Conservation (phyloP, 1,140 invertebrate genomes). For the Plutomurus gul region DNA sequence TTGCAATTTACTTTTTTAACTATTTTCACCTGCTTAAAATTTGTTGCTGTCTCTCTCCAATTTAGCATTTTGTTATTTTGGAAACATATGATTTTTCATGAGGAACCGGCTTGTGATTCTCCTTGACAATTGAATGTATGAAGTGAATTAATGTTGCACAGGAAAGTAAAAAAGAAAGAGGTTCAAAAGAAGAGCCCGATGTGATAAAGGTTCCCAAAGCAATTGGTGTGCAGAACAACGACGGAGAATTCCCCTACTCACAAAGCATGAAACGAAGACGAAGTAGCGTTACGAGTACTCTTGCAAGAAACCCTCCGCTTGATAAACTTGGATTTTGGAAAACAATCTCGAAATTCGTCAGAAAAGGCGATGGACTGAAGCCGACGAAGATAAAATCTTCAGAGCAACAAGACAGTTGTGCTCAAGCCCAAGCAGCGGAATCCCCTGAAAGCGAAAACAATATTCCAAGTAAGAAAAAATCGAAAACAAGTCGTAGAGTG, state of each 20-base stretch:
- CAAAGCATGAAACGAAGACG: not conserved
- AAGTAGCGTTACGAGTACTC: not conserved
- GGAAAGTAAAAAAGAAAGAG: conserved; percentile 24
- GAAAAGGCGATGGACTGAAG: conserved; percentile 1
- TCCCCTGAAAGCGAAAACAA: not conserved
- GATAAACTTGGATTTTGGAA: conserved; percentile 34
- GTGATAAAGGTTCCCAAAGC: conserved; percentile 50
- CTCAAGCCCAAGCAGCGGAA: not conserved
- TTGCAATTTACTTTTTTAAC: too few species aligned
- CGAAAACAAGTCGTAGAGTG: not conserved
- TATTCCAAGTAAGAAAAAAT: conserved; percentile 16
- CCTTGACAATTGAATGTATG: too few species aligned
- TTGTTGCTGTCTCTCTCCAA: too few species aligned
- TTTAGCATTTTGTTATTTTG: too few species aligned
- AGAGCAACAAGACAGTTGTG: not conserved
- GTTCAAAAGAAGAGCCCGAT: conserved; percentile 39
- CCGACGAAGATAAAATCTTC: not conserved
- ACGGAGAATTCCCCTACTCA: conserved; percentile 24
- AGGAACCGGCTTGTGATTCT: not conserved
- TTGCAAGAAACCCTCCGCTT: not conserved
- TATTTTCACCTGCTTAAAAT: too few species aligned
- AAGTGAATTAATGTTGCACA: conserved; percentile 12
- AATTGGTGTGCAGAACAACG: too few species aligned
- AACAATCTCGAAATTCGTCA: conserved; percentile 33
- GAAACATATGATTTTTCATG: not conserved